Base-by-base conservation (phyloP, 2,888 invertebrate genomes). In the Polyommatus icarus region DNA sequence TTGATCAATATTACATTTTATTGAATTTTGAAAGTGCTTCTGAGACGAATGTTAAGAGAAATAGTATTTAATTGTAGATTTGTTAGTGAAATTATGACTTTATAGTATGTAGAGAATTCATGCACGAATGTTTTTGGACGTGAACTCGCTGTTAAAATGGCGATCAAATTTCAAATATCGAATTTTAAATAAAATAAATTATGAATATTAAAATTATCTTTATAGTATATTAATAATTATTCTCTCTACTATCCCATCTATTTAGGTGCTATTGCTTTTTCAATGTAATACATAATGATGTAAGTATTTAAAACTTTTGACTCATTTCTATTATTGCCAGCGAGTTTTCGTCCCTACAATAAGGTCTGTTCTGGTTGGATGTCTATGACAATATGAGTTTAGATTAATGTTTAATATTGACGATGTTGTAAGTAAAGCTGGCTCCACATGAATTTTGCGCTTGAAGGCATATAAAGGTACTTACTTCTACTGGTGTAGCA, bases 311-410 rank as follows among this genome's bases (percentile, higher is more conserved):
- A 32, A 18, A 50, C 50, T 24, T 15, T 15, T 76, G 2, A 40
- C n/a, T 40, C 36, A 46, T 46, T 46, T 46, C 0, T 3, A 46
- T 46, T 46, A 40, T 40, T 10, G 61, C 5, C 76, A 76, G 61
- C 67, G 61, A 67, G 71, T 24, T 76, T 61, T 12, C 84, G 84
- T 81, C 83, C 76, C 78, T 76, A 77, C 71, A 71, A 79, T 78
- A 80, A 73, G 24, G 84, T 85, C 84, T 87, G 86, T 79, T 81
- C 79, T 82, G 87, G 87, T 86, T 87, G 83, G 84, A 83, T 84
- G 84, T 87, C 85, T 84, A 87, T 87, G 88, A 90, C 89, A 90
- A 90, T 90, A 88, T 87, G 85, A 84, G 84, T 84, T 84, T 90
- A 87, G 87, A 85, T 85, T 85, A 85, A 84, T 50, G 75, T 86